Evolutionary conservation across 1,140 invertebrate species (phyloP), one percentile per base, ranked within the genome.

Genomic region (Penaeus japonicus): DNA sequence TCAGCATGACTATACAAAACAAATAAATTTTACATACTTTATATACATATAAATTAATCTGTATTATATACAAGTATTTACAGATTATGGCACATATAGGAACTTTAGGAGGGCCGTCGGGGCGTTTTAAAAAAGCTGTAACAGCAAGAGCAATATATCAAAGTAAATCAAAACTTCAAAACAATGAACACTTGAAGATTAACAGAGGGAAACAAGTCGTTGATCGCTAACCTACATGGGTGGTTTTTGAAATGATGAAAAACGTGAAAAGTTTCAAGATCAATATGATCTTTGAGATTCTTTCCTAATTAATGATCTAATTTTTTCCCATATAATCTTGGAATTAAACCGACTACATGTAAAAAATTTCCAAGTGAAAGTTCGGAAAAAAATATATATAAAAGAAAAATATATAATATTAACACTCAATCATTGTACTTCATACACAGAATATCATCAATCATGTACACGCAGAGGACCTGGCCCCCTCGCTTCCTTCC

Each of bases 41-140:
- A 89, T 89, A 84, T 89, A 89, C 87, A 89, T 89, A 89, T 89
- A 89, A 89, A 89, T 89, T 89, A 89, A 84, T 84, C 32, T 78
- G 18, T 39, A 20, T 54, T 89, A 89, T 89, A 79, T 89, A 89
- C 87, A 89, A 62, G 24, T 81, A 80, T 89, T n/a, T 89, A 84
- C 82, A 84, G 17, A 47, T 54, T 89, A 89, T 89, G 87, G 87
- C 87, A 89, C 87, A 89, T 47, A 85, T 89, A 89, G 87, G 87
- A 89, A 89, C 87, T 89, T 89, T 89, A 54, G 83, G 81, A 62
- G 70, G 75, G 70, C 70, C 65, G 24, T 62, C 65, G 70, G 53
- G 73, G 80, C 39, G 27, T 32, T 55, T 55, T 73, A 78, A 53
- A 70, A 53, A 35, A 27, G 47, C 30, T 75, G 17, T 53, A 75